A percentile compares a stretch with the other conserved stretches of the same genome.
Conservation (phyloP, 2,888 invertebrate genomes). For the Hemaris fuciformis region DNA sequence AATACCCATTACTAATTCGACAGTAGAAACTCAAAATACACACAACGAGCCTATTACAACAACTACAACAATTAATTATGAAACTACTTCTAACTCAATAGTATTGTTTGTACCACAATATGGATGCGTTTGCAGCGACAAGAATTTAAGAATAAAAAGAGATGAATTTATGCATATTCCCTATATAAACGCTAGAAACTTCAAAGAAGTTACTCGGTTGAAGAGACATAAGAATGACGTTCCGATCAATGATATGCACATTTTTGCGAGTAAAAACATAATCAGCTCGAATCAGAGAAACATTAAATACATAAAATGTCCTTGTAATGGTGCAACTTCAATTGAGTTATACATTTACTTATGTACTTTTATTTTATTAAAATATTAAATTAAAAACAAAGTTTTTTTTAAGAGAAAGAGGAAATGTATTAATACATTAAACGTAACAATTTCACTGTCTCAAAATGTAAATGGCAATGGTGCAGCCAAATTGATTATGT, state of each 20-base stretch:
- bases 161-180: not conserved
- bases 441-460: too few species aligned
- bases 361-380: not conserved
- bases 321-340: not conserved
- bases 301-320: not conserved
- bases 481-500: too few species aligned
- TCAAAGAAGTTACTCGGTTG: not conserved
- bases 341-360: not conserved
- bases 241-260: too few species aligned
- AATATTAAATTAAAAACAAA: not conserved
- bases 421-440: too few species aligned
- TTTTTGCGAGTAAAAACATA: not conserved
- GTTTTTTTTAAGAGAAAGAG: too few species aligned
- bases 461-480: too few species aligned
- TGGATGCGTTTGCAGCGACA: not conserved
- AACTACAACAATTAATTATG: not conserved
- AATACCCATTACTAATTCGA: constrained; percentile 11
- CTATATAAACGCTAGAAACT: not conserved
- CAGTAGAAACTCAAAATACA: not conserved
- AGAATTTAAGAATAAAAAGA: not conserved
- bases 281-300: not conserved
- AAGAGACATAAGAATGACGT: not conserved
- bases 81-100: constrained; percentile 15
- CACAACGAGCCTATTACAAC: not conserved
- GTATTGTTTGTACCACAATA: not conserved